Base-by-base conservation (phyloP, 1,140 invertebrate genomes). In the Anastrepha ludens region DNA sequence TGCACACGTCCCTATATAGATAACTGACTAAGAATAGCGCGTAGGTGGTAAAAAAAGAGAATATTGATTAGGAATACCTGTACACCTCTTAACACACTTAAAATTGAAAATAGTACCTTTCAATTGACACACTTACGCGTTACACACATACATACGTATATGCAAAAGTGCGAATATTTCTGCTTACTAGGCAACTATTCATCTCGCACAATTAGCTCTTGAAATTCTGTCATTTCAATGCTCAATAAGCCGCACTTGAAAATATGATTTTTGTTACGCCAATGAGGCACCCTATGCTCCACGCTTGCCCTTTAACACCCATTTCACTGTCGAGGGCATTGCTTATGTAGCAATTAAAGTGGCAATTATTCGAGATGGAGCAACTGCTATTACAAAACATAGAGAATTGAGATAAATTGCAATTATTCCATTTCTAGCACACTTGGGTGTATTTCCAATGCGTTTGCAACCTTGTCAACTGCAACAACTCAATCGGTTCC, bases 291-390 rank as follows among this genome's bases (percentile, higher is more conserved):
- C 8, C 74, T 55, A 29, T 58, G 67, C 67, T 74, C 39, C 67
- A 44, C 67, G 15, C 39, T 44, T 74, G 13, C 5, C 2, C n/a
- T 81, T 81, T 50, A 4, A 15, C 15, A n/a, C 3, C n/a, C 50
- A 81, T 81, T 55, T 50, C 74, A 55, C 47, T 81, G 9, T 20
- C 55, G n/a, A 20, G 17, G 17, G 7, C 9, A 50, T 81, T 50
- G 50, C 74, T 81, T 81, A 29, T 50, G 50, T 55, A 47, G 74
- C 47, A 58, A 81, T 81, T 81, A 81, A 81, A 55, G 74, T 29
- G 47, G n/a, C 55, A 55, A 81, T 81, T 81, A 47, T n/a, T 81
- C 55, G 74, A 29, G 2, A 81, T 81, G 74, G n/a, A 81, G 47
- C 55, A 47, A 6, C 17, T 58, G 44, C 17, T 2, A 47, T 55